Evolutionary conservation across 2,888 invertebrate genomes (phyloP), one percentile per base, ranked within the genome.

Genomic region (Oligia fasciuncula): DNA sequence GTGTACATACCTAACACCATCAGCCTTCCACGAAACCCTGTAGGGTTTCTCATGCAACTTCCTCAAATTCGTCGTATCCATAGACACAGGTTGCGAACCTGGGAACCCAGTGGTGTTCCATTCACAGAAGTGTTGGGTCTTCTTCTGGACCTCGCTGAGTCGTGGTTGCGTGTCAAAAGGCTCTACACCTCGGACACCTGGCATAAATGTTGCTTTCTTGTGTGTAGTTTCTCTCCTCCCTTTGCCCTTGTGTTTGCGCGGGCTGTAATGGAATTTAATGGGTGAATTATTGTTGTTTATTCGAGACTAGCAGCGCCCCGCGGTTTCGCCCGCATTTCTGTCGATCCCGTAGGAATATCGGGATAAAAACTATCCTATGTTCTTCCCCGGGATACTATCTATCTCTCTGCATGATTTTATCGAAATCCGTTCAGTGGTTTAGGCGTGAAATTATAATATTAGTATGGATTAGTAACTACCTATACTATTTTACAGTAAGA

Each of bases 11-110:
- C 99, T 98, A 57, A 98, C 98, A 62, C 99, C 99, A 95, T 99
- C 99, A 17, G 99, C 99, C 94, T 99, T 99, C 99, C 99, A 99
- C 3, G 99, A 99, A 1, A 99, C 99, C 93, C 98, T 98, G 92
- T 99, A 99, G 0, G 98, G 98, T 92, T 98, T 98, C 86, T 98
- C 95, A 54, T 97, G 97, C 5, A 99, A 95, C 19, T 98, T 97
- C 73, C 95, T 94, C 70, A 99, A 96, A 94, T 99, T 99, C 0
- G 97, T 92, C 2, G 97, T 95, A 91, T 99, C 98, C 99, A 99
- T 99, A 0, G 99, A 99, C 0, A 99, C 99, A 0, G 99, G 99
- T 93, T 99, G 99, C 4, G 98, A 98, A 0, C 99, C 99, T 0
- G 99, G 99, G 95, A 99, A 99, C 0, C 99, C 99, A 29, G 97